phyloP scores from a whole-genome alignment of 2,113 vertebrate species.

The Ciconia maguari region DNA sequence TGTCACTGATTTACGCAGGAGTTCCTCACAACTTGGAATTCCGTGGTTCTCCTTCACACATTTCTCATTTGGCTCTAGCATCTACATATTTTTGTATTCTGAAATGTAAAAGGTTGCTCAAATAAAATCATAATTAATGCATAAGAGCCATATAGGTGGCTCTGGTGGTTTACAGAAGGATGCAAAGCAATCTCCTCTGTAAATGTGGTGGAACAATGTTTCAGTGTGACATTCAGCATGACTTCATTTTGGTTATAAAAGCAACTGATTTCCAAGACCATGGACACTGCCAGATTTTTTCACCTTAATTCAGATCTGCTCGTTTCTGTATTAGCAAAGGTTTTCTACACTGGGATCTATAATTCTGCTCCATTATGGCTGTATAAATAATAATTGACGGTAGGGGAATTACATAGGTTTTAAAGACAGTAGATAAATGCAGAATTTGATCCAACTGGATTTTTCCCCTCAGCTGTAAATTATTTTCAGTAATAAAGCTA shows the following conservation, averaged over 20 bases:
- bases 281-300: not conserved
- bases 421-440: not conserved
- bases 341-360: not conserved
- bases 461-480: not conserved
- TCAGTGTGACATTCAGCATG: not conserved
- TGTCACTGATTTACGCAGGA: not conserved
- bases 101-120: not conserved
- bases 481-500: not conserved
- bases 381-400: slow-evolving; percentile 3
- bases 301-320: not conserved
- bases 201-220: not conserved
- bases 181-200: not conserved
- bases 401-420: not conserved
- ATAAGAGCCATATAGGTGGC: not conserved
- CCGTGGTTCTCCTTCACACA: not conserved
- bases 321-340: not conserved
- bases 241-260: slow-evolving; percentile 42
- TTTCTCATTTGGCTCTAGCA: not conserved
- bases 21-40: not conserved
- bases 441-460: slow-evolving; percentile 10
- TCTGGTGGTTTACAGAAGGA: not conserved
- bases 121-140: not conserved
- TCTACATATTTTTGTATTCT: not conserved
- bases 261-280: not conserved
- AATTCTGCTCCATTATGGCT: not conserved